phyloP scores from a whole-genome alignment of 2,113 vertebrate species.

The Vulpes vulpes region DNA sequence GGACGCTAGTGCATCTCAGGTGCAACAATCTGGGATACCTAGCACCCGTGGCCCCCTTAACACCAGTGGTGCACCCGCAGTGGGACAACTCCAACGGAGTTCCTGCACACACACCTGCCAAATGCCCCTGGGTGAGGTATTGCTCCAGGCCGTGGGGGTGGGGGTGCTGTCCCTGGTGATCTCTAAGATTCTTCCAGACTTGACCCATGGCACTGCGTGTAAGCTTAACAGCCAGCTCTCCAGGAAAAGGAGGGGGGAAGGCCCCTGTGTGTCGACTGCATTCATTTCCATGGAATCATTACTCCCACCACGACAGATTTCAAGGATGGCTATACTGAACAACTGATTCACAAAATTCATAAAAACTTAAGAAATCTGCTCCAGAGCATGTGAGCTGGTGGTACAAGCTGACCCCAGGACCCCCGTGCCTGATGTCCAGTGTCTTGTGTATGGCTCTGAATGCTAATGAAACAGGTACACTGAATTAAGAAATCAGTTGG shows the following conservation, averaged over 20 bases:
- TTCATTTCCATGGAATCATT: background rate
- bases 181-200: background rate
- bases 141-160: accelerated
- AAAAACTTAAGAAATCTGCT: background rate
- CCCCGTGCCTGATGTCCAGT: accelerated
- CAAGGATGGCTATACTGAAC: background rate
- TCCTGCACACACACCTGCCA: background rate
- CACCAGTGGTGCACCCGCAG: background rate
- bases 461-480: background rate
- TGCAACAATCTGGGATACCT: background rate
- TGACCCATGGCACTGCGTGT: background rate
- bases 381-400: accelerated
- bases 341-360: background rate
- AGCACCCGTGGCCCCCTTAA: background rate
- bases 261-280: too few species aligned
- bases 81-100: background rate
- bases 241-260: accelerated
- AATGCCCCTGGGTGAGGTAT: background rate
- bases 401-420: background rate
- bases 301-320: background rate
- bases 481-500: background rate
- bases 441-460: background rate
- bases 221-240: background rate
- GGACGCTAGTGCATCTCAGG: accelerated
- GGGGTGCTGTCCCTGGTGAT: background rate